phyloP scores from a whole-genome alignment of 2,888 invertebrate species.

The Pterobdella sp. region DNA sequence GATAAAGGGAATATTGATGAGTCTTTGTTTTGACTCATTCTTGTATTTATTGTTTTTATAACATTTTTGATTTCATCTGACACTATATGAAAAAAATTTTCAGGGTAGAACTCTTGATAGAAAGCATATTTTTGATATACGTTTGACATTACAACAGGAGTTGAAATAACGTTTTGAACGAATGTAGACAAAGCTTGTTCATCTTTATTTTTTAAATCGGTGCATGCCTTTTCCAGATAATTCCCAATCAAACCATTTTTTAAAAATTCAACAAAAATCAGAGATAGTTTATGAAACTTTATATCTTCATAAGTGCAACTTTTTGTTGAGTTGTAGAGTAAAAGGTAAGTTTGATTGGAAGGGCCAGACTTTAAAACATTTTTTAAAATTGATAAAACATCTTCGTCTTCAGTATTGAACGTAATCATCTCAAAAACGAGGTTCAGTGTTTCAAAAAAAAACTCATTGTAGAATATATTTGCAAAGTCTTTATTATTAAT shows the following conservation, averaged over 20 bases:
- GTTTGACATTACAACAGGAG: not conserved
- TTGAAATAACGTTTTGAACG: slow-evolving; percentile 3
- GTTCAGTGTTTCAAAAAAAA: slow-evolving; percentile 2
- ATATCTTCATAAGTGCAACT: not conserved
- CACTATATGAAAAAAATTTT: not conserved
- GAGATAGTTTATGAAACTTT: slow-evolving; percentile 3
- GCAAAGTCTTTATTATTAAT: not conserved
- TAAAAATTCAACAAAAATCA: not conserved
- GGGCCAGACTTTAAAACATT: not conserved
- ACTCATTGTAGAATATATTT: not conserved
- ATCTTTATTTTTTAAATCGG: not conserved
- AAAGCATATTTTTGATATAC: not conserved
- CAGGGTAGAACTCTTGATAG: not conserved
- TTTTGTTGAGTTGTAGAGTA: not conserved
- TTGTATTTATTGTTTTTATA: not conserved
- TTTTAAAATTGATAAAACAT: not conserved
- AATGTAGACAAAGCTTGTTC: not conserved
- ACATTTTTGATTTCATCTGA: not conserved
- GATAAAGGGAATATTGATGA: not conserved
- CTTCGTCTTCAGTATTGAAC: not conserved
- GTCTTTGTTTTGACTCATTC: not conserved
- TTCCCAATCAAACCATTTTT: not conserved
- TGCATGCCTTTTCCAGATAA: not conserved
- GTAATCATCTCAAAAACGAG: not conserved
- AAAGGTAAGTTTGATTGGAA: not conserved